Base-by-base conservation (phyloP, 30 jellyfish, hydroid and myxozoan genomes). In the Pseudorhiza aurosa region DNA sequence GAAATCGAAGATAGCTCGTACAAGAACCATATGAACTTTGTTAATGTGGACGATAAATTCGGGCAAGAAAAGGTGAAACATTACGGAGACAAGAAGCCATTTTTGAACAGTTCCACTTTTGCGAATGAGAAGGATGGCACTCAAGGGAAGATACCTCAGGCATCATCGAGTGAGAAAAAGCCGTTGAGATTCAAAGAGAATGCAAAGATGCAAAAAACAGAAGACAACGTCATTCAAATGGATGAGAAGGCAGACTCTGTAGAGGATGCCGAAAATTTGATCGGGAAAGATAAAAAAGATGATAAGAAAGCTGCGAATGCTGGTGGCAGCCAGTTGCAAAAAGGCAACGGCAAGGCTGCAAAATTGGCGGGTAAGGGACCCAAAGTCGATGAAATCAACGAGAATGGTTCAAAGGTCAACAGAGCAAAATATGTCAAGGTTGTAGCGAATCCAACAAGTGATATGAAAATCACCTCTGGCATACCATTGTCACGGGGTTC, bases 21-120 rank as follows among this genome's bases (percentile, higher is more conserved):
- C 21, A 29, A 78, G 31, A 77, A 42, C 31, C 32, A 45, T 49
- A 4, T 50, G 10, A 49, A 46, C 32, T 77, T 9, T 26, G 63
- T 73, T 28, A 29, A 35, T 31, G 55, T 36, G 75, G 86, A 73
- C 35, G 86, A 73, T 73, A 73, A 73, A 53, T 73, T 73, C 55
- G 86, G 86, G 2, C 46, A 73, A 51, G 86, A 73, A 21, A 73
- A 73, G 40, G 76, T 53, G 7, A 75, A 17, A 0, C 32, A 24
- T 19, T 73, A 49, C 49, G 77, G 67, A 53, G 67, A 21, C 1
- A 53, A 53, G n/a, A 5, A 8, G 67, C 19, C 60, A 46, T 14
- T 3, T 3, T 4, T 46, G 15, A 14, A 46, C 19, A 46, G 19
- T 4, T 46, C 60, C 25, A 6, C 42, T 19, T 25, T 58, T 58